These are phyloP conservation scores for Caenorhabditis zanzibari DNA, from an alignment of 2,888 invertebrate genomes.

Conservation along the genomic window DNA sequence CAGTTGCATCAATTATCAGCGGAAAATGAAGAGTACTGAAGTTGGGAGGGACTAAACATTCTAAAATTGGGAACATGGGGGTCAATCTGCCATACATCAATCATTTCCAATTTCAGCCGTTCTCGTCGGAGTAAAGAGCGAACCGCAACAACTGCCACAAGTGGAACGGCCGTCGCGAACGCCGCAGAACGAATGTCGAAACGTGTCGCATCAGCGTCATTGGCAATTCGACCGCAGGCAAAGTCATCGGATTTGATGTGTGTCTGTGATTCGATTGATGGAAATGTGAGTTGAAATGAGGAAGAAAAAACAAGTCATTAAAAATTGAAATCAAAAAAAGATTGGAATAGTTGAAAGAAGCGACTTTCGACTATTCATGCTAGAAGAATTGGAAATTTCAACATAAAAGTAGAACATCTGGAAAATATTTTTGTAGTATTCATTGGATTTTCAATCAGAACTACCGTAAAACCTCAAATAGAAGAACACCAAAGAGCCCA, in stretches of 20 bases:
- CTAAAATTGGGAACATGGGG: neutral
- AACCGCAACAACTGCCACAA: slow-evolving; percentile 52
- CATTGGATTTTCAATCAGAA: too few relatives aligned
- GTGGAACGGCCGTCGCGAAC: slow-evolving; percentile 35
- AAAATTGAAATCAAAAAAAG: neutral
- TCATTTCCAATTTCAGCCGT: slow-evolving; percentile 61
- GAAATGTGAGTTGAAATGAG: slow-evolving; percentile 67
- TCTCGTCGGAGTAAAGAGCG: slow-evolving; percentile 67
- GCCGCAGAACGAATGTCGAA: slow-evolving; percentile 61
- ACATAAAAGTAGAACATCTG: too few relatives aligned
- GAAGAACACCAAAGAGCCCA: too few relatives aligned
- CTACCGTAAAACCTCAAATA: too few relatives aligned
- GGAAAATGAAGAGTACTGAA: slow-evolving; percentile 49
- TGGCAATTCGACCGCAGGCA: slow-evolving; percentile 51
- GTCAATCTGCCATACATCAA: too few relatives aligned
- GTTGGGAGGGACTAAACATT: too few relatives aligned
- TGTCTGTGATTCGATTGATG: slow-evolving; percentile 82
- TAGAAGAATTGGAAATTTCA: too few relatives aligned
- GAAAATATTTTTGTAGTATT: too few relatives aligned
- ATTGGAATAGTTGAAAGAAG: neutral
- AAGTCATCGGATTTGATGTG: slow-evolving; percentile 71
- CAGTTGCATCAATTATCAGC: slow-evolving; percentile 10
- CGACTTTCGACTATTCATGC: too few relatives aligned
- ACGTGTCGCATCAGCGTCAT: slow-evolving; percentile 66
- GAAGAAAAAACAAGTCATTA: neutral